These are phyloP conservation scores for Bombus sibiricus DNA, from an alignment of 1,140 invertebrate genomes.

Conservation along the genomic window DNA sequence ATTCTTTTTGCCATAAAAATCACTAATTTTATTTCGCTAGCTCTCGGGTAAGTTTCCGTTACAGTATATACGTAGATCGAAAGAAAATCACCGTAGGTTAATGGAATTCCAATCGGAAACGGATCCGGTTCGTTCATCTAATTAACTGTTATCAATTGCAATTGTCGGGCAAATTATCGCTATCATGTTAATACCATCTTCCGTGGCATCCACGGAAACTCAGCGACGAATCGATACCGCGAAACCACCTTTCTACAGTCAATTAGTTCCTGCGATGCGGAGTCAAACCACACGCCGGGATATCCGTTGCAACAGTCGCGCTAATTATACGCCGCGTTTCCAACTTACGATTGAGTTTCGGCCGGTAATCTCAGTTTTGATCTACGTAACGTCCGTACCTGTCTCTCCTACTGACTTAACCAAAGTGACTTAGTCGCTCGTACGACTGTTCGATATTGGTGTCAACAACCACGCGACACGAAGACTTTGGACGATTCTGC, in stretches of 20 bases:
- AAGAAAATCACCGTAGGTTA: neutral
- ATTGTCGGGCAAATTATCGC: conserved; percentile 28
- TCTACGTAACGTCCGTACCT: conserved; percentile 6
- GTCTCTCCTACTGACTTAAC: neutral
- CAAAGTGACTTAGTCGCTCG: neutral
- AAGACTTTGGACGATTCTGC: neutral
- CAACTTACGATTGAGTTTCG: conserved; percentile 58
- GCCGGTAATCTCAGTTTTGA: conserved; percentile 32
- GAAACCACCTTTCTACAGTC: conserved; percentile 35
- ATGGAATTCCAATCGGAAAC: neutral
- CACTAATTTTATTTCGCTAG: neutral
- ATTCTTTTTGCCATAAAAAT: neutral
- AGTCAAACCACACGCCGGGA: conserved; percentile 28
- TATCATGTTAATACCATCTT: conserved; percentile 30
- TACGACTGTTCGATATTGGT: neutral
- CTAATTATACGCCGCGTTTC: conserved; percentile 61
- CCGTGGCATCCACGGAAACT: conserved; percentile 27
- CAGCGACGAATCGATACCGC: conserved; percentile 25
- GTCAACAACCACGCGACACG: neutral
- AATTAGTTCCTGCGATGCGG: conserved; percentile 38
- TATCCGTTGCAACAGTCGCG: conserved; percentile 46
- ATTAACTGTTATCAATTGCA: conserved; percentile 23
- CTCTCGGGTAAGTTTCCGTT: neutral
- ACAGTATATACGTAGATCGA: no score
- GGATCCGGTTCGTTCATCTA: neutral